Conservation (phyloP, 2,113 vertebrate genomes). For the Spermophilus dauricus region DNA sequence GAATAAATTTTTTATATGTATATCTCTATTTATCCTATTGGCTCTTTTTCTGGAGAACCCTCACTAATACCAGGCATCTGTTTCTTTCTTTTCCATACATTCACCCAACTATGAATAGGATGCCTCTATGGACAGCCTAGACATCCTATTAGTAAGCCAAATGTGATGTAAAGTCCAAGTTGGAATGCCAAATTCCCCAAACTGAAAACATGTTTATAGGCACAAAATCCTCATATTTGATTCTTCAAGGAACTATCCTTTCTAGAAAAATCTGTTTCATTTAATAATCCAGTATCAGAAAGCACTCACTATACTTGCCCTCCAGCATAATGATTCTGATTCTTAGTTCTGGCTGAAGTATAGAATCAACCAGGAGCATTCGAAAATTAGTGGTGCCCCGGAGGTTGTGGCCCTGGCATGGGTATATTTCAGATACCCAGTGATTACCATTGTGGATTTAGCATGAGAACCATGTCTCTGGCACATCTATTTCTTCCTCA, state of each 20-base stretch:
- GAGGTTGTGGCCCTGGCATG: background rate
- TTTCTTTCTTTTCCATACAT: background rate
- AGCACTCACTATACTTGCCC: background rate
- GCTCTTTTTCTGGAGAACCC: background rate
- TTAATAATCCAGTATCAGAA: background rate
- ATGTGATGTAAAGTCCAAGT: background rate
- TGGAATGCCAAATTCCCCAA: background rate
- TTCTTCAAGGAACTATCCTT: background rate
- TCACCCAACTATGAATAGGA: background rate
- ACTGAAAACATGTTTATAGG: background rate
- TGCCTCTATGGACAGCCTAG: background rate
- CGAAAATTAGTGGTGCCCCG: background rate
- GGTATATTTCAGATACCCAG: background rate
- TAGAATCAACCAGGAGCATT: background rate
- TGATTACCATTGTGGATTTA: background rate
- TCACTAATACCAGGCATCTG: background rate
- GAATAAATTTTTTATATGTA: background rate
- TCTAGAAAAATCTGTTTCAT: background rate
- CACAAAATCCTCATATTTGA: background rate
- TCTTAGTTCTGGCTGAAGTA: background rate
- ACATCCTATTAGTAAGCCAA: background rate
- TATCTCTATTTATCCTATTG: too few species aligned
- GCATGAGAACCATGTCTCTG: background rate
- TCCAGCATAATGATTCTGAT: background rate
- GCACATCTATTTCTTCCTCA: background rate